These are phyloP conservation scores for Hystrix brachyura DNA, from an alignment of 2,113 vertebrate species.

Conservation along the genomic window DNA sequence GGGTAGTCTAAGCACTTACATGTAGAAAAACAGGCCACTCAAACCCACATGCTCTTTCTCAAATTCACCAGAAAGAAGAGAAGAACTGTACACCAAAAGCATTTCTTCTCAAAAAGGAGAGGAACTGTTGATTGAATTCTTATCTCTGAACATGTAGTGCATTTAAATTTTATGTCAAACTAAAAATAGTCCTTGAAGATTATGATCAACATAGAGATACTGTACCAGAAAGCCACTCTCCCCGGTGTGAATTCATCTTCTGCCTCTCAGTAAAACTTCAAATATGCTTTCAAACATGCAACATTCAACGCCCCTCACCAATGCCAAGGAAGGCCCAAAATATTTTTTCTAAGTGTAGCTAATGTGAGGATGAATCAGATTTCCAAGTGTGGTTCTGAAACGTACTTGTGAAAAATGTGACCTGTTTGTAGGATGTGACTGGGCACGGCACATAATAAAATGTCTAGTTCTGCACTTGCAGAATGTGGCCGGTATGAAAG, in stretches of 20 bases:
- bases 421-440: background rate
- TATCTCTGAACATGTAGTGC: constrained; percentile 49
- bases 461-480: background rate
- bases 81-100: background rate
- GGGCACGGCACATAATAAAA: background rate
- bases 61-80: background rate
- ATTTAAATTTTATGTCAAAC: constrained; percentile 67
- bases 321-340: background rate
- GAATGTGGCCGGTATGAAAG: background rate
- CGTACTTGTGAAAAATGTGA: constrained; percentile 18
- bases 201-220: constrained; percentile 57
- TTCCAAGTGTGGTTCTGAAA: constrained; percentile 52
- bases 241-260: constrained; percentile 43
- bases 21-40: background rate
- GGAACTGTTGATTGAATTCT: constrained; percentile 50
- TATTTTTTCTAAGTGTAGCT: constrained; percentile 36
- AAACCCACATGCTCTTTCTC: background rate
- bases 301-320: constrained; percentile 50
- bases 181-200: constrained; percentile 36
- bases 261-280: constrained; percentile 55
- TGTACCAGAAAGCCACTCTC: constrained; percentile 46
- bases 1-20: background rate
- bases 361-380: constrained; percentile 50
- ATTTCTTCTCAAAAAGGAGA: constrained; percentile 22
- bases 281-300: constrained; percentile 54